Conservation (phyloP, 2,888 invertebrate genomes). For the Coelopa pilipes region DNA sequence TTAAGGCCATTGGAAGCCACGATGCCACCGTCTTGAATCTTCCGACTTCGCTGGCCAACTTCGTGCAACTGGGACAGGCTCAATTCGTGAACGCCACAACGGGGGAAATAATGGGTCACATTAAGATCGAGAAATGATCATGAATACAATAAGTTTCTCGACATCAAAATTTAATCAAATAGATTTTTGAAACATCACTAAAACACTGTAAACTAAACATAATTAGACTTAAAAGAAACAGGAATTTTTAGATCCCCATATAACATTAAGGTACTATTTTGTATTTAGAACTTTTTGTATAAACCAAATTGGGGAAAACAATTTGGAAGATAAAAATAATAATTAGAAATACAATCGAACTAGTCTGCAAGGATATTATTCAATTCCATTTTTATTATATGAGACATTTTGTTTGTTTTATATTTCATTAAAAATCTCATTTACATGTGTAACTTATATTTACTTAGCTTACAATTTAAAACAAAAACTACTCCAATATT, state of each 20-base stretch:
- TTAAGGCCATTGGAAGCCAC: slow-evolving; percentile 53
- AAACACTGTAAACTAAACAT: neutral
- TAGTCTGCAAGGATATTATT: too few species aligned
- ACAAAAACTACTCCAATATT: slow-evolving; percentile 1
- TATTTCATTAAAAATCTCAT: slow-evolving; percentile 16
- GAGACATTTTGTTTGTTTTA: too few species aligned
- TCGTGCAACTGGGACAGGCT: slow-evolving; percentile 60
- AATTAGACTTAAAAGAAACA: neutral
- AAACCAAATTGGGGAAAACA: neutral
- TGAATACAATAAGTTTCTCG: slow-evolving; percentile 17
- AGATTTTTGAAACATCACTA: neutral
- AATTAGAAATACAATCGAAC: too few species aligned
- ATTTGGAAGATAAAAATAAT: too few species aligned
- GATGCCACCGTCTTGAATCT: slow-evolving; percentile 61
- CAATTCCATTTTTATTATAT: too few species aligned
- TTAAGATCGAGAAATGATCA: slow-evolving; percentile 62
- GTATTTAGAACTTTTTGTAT: neutral
- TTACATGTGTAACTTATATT: neutral
- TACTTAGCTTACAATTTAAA: neutral
- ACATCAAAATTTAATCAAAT: neutral
- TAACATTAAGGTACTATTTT: slow-evolving; percentile 7
- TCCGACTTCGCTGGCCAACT: slow-evolving; percentile 60
- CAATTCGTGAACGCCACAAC: slow-evolving; percentile 61
- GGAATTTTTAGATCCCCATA: neutral
- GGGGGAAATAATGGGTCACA: slow-evolving; percentile 57